Conservation (phyloP, 2,797 vertebrate genomes). For the Acipenser ruthenus region DNA sequence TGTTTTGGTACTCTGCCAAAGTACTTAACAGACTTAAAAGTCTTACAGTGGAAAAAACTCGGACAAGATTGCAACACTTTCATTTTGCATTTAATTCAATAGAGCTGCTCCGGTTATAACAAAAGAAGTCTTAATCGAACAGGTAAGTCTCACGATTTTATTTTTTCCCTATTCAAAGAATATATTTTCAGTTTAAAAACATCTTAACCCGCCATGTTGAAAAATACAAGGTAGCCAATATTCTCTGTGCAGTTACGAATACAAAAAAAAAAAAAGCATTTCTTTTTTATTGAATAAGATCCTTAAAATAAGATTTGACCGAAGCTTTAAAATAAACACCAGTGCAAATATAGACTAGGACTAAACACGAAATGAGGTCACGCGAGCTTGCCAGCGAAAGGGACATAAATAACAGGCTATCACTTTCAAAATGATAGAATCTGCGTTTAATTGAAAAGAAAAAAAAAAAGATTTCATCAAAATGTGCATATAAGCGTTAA, state of each 20-base stretch:
- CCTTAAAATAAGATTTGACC: conserved; percentile 17
- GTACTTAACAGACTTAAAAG: conserved; percentile 59
- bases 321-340: conserved; percentile 28
- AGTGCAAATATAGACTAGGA: conserved; percentile 20
- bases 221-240: conserved; percentile 57
- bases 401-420: conserved; percentile 15
- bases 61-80: conserved; percentile 29
- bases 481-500: too few species aligned
- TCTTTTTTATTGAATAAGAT: conserved; percentile 19
- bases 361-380: conserved; percentile 38
- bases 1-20: conserved; percentile 30
- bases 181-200: conserved; percentile 71
- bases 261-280: conserved; percentile 29
- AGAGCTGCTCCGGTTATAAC: conserved; percentile 44
- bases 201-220: conserved; percentile 86
- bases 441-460: background rate
- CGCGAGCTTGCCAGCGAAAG: conserved; percentile 24
- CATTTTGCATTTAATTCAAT: conserved; percentile 57
- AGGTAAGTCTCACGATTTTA: conserved; percentile 26
- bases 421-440: conserved; percentile 13
- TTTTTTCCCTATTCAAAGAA: conserved; percentile 77
- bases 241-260: conserved; percentile 56
- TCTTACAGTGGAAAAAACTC: conserved; percentile 62
- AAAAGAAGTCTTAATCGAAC: conserved; percentile 56
- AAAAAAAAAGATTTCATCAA: too few species aligned